phyloP scores from a whole-genome alignment of 2,797 vertebrate genomes.

The Rhinatrema bivittatum region DNA sequence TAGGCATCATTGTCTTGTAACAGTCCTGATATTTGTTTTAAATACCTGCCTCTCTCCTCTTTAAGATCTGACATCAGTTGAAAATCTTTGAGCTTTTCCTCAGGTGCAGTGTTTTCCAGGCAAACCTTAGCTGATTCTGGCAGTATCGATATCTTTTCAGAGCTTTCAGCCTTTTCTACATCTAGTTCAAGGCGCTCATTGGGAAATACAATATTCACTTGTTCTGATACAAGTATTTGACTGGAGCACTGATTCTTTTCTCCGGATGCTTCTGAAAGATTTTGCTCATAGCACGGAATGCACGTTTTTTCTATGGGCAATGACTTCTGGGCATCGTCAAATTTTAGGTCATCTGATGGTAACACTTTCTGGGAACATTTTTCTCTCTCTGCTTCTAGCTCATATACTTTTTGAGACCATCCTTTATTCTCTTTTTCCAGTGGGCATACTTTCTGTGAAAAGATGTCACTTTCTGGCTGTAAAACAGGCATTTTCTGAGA shows the following conservation, averaged over 20 bases:
- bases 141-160: background rate
- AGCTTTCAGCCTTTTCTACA: constrained; percentile 1
- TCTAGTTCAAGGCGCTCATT: fast-evolving
- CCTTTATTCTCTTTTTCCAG: constrained; percentile 41
- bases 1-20: constrained; percentile 10
- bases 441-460: background rate
- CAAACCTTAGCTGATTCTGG: background rate
- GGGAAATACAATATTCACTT: background rate
- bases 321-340: constrained; percentile 3
- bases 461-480: background rate
- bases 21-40: constrained; percentile 9
- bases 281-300: constrained; percentile 28
- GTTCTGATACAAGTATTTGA: background rate
- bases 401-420: constrained; percentile 31
- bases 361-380: constrained; percentile 15
- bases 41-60: constrained; percentile 14
- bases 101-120: fast-evolving
- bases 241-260: background rate
- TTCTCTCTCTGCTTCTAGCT: constrained; percentile 45
- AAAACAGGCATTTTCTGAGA: constrained; percentile 16
- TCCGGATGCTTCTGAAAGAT: constrained; percentile 11
- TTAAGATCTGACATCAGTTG: constrained; percentile 24
- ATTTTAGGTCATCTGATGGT: background rate
- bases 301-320: constrained; percentile 19
- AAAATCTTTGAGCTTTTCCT: background rate